phyloP scores from a whole-genome alignment of 2,113 vertebrate species.

The Phalacrocorax pelagicus region DNA sequence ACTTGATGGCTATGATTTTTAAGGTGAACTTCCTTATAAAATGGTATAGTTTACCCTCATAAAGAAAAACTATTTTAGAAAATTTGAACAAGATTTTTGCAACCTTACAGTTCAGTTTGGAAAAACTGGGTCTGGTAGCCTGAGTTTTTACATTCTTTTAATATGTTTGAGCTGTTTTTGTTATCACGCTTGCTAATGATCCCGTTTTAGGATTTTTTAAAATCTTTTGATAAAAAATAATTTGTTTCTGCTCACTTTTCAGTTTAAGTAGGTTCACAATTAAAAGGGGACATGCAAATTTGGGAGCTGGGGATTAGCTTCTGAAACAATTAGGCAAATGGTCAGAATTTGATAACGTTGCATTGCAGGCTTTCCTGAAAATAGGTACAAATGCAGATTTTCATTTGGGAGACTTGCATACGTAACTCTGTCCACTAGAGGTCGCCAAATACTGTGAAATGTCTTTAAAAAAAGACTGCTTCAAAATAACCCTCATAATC shows the following conservation, averaged over 20 bases:
- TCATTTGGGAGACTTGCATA: neutral
- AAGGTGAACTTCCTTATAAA: neutral
- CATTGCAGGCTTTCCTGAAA: neutral
- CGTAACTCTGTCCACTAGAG: conserved; percentile 26
- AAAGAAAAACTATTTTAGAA: neutral
- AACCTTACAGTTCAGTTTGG: neutral
- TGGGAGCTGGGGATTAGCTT: neutral
- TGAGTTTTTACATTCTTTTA: neutral
- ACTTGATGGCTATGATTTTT: neutral
- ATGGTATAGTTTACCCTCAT: neutral
- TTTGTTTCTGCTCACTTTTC: neutral
- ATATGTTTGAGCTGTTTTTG: neutral
- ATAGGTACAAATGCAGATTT: accelerated
- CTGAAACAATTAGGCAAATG: neutral
- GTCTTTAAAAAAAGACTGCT: accelerated
- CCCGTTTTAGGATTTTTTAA: neutral
- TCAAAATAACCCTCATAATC: neutral
- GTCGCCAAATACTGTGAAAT: conserved; percentile 32
- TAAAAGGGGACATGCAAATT: neutral
- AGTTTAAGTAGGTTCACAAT: neutral
- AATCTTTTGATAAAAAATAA: neutral
- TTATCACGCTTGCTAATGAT: neutral
- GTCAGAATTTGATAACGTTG: accelerated
- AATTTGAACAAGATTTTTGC: neutral
- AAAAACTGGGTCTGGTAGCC: accelerated